Percentiles rank a stretch among this genome's conserved stretches.
These are phyloP conservation scores for Mesaphorura yosii DNA, from an alignment of 1,140 invertebrate genomes.

Conservation along the genomic window DNA sequence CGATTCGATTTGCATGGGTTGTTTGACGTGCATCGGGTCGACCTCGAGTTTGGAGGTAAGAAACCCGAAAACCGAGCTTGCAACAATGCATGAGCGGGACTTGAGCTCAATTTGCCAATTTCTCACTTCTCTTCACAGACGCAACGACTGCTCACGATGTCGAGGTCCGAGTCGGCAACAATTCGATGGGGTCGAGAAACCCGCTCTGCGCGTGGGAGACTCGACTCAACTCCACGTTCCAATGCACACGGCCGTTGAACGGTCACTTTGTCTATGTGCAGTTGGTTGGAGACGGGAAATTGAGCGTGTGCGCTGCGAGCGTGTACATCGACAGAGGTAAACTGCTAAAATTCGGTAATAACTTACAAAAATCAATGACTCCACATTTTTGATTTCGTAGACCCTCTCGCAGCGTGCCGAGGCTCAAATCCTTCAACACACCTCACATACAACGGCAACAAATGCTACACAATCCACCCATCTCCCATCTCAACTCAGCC, in stretches of 20 bases:
- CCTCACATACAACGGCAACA: background rate
- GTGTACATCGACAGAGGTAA: slow-evolving; percentile 1
- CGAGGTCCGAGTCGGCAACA: slow-evolving; percentile 5
- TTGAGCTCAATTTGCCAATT: background rate
- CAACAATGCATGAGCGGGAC: background rate
- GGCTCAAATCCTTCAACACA: slow-evolving; percentile 1
- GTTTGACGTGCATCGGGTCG: background rate
- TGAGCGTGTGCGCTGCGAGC: background rate
- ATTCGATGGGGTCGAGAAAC: background rate
- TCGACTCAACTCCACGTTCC: background rate
- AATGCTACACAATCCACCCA: slow-evolving; percentile 1
- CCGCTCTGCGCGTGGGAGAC: slow-evolving; percentile 3
- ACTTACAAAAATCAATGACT: background rate
- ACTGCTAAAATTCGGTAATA: background rate
- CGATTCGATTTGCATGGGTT: background rate
- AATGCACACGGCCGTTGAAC: slow-evolving; percentile 1
- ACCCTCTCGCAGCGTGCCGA: background rate
- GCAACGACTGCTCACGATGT: background rate
- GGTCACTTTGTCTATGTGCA: slow-evolving; percentile 1
- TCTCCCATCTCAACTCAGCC: background rate
- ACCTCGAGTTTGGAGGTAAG: background rate
- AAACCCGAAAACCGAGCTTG: too few relatives aligned
- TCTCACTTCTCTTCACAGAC: background rate
- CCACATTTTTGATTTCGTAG: background rate
- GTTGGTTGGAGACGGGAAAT: slow-evolving; percentile 4